Conservation (phyloP, 2,113 vertebrate genomes). For the Sinocyclocheilus anophthalmus region DNA sequence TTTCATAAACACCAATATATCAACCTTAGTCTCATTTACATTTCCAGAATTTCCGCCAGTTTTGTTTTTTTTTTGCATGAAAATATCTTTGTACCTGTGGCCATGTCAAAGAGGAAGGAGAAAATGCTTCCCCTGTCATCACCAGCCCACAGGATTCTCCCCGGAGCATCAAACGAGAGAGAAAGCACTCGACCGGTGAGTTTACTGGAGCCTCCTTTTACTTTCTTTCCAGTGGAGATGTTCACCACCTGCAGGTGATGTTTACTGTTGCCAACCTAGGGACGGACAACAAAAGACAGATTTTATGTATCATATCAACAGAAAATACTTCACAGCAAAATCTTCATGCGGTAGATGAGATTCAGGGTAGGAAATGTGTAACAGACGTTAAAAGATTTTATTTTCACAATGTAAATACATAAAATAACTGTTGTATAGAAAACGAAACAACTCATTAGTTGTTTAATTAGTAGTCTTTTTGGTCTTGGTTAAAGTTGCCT, state of each 20-base stretch:
- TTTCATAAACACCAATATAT: no score
- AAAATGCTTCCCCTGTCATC: constrained; percentile 91
- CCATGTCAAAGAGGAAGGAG: constrained; percentile 95
- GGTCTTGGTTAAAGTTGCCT: background rate
- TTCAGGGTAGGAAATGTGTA: background rate
- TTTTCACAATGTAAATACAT: background rate
- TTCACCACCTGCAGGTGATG: constrained; percentile 91
- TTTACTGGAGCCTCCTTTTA: constrained; percentile 89
- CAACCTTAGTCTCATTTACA: background rate
- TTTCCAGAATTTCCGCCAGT: no score
- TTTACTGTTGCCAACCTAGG: constrained; percentile 89
- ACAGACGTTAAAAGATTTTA: no score
- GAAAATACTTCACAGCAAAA: no score
- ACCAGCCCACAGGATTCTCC: constrained; percentile 90
- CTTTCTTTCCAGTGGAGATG: constrained; percentile 94
- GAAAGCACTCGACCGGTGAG: constrained; percentile 88
- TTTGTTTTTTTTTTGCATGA: no score
- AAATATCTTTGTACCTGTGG: constrained; percentile 70
- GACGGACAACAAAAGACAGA: constrained; percentile 11
- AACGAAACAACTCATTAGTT: background rate
- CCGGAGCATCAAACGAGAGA: constrained; percentile 89
- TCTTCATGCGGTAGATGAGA: background rate
- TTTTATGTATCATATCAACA: background rate
- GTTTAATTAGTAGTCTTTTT: background rate
- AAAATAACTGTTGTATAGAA: background rate